Conservation (phyloP, 2,888 invertebrate genomes). For the Ferdinandea cuprea region DNA sequence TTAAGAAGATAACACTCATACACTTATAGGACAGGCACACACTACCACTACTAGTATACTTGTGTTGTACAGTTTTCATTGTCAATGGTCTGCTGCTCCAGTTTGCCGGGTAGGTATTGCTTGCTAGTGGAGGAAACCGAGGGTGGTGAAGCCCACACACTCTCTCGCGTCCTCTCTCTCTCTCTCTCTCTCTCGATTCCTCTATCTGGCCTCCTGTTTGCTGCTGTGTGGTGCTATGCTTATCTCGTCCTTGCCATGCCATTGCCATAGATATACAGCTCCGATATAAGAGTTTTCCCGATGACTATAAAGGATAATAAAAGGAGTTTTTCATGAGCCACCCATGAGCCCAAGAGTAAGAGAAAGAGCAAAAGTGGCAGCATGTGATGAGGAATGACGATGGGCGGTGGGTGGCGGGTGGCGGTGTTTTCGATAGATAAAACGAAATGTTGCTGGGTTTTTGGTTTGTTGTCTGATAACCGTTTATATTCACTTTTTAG, state of each 20-base stretch:
- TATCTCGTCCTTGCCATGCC: slow-evolving; percentile 75
- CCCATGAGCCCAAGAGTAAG: slow-evolving; percentile 14
- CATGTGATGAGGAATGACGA: slow-evolving; percentile 75
- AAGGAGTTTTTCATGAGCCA: slow-evolving; percentile 74
- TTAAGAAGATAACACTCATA: slow-evolving; percentile 64
- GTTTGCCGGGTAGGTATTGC: slow-evolving; percentile 37
- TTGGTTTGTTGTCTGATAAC: slow-evolving; percentile 74
- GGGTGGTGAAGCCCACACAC: slow-evolving; percentile 13
- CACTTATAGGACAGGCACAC: slow-evolving; percentile 31
- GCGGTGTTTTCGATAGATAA: slow-evolving; percentile 71
- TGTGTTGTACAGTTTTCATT: slow-evolving; percentile 56
- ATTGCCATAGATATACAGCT: slow-evolving; percentile 75
- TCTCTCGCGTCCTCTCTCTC: not conserved
- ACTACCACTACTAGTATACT: slow-evolving; percentile 11
- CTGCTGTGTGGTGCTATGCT: slow-evolving; percentile 70
- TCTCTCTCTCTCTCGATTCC: not conserved
- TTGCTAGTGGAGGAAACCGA: not conserved
- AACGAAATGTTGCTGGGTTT: slow-evolving; percentile 74
- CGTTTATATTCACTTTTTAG: slow-evolving; percentile 75
- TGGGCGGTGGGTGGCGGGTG: slow-evolving; percentile 51
- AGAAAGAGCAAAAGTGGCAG: slow-evolving; percentile 70
- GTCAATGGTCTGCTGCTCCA: slow-evolving; percentile 64
- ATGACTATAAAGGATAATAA: slow-evolving; percentile 75
- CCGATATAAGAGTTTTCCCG: slow-evolving; percentile 74
- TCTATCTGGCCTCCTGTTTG: slow-evolving; percentile 31